Base-by-base conservation (phyloP, 2,113 vertebrate genomes). In the Triplophysa dalaica region DNA sequence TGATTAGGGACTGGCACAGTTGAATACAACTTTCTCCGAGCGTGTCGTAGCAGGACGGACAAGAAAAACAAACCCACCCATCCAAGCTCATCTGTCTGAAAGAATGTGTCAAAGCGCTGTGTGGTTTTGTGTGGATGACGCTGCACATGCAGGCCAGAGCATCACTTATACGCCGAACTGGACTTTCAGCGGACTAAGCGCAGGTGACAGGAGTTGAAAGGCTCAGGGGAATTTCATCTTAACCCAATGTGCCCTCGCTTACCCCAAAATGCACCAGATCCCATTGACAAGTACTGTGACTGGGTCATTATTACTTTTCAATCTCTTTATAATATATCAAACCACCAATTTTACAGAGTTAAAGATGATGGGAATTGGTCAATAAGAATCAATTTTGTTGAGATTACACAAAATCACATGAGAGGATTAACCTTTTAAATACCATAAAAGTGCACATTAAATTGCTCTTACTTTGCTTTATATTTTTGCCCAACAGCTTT, bases 181-280 rank as follows among this genome's bases (percentile, higher is more conserved):
- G 69, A 4, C 62, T 68, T 84, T 86, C 22, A 24, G 79, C 75
- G 74, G n/a, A 41, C 78, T 75, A 63, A 87, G 84, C 24, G 43
- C 78, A 84, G 83, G 87, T 90, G 89, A 89, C 81, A 80, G 84
- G 87, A 87, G 86, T 82, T 86, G 82, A 87, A 85, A 38, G 19
- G 80, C 83, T 89, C 86, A 87, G 73, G 83, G 90, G 87, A 89
- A 85, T 87, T 85, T 68, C 80, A 82, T 84, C 87, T 92, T 91
- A 89, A 86, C 86, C 68, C 84, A 81, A 60, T 66, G 24, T 69
- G 33, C n/a, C 56, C 56, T 38, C 41, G 7, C 43, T n/a, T 62
- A 1, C 9, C 21, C 14, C n/a, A 58, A 56, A 66, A n/a, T 17
- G 21, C 70, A 54, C 65, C 69, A 38, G 33, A 29, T 77, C 75